Evolutionary conservation across 2,888 invertebrate genomes (phyloP), one percentile per base, ranked within the genome.

Genomic region (Mimas tiliae): DNA sequence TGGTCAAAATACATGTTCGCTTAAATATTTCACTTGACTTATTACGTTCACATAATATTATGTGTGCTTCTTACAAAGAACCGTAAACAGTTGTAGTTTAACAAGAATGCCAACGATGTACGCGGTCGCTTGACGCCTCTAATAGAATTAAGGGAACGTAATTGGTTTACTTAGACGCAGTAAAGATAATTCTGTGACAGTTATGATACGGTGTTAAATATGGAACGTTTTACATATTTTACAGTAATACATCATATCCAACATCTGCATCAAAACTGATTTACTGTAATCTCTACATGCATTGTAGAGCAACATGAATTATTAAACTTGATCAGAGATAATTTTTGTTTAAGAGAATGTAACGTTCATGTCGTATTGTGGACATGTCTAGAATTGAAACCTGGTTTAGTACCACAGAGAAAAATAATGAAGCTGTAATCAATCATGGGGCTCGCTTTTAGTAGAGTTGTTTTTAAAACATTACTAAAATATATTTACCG

Each of bases 71-170:
- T 64, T 47, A 47, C 45, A 52, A 63, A 14, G 45, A 63, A 64
- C 53, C 16, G 38, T 62, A 19, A 66, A 65, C 38, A 73, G 70
- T 50, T 69, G 64, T 67, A 65, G 64, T 69, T 64, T 64, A 68
- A 68, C 66, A 72, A 76, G 74, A 79, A 78, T 81, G 74, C 76
- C 74, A 55, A 69, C 65, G 74, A 69, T 71, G 72, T 72, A 72
- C 76, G 73, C 72, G 75, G 71, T 75, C 72, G 74, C 72, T 68
- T 69, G 71, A 75, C 71, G 74, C 72, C 68, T 69, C 83, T 90
- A 89, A 90, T 86, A 79, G 82, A 82, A 89, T 91, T 89, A 89
- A 73, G 76, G 77, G 74, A 69, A 76, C 72, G 70, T 88, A 87
- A 88, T 87, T 86, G 87, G 89, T 84, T 89, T 89, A 88, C 76